phyloP scores from a whole-genome alignment of 2,888 invertebrate species.

The Callinectes sapidus region DNA sequence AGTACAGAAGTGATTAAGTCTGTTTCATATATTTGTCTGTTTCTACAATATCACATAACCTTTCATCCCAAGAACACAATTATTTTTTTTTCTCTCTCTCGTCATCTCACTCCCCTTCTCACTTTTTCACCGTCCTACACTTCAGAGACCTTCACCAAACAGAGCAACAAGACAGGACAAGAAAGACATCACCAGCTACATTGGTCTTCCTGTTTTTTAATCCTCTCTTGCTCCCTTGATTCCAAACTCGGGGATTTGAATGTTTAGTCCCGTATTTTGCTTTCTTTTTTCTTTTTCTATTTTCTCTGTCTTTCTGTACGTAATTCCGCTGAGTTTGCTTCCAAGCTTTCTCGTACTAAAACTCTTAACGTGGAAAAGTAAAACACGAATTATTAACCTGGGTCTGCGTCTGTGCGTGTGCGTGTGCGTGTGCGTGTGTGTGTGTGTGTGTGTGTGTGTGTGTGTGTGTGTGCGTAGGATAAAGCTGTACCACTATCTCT shows the following conservation, averaged over 20 bases:
- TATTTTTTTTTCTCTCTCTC: neutral
- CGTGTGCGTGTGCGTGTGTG: neutral
- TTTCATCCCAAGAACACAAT: too few relatives aligned
- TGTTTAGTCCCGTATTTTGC: neutral
- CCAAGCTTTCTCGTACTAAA: neutral
- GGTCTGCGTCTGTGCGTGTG: neutral
- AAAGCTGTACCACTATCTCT: neutral
- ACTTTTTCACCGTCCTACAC: neutral
- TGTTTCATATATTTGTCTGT: too few relatives aligned
- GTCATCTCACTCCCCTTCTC: too few relatives aligned
- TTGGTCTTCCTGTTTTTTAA: neutral
- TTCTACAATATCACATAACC: too few relatives aligned
- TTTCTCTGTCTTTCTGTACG: neutral
- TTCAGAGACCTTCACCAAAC: neutral
- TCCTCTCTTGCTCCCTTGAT: neutral
- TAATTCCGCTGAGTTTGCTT: neutral
- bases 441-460: slow-evolving; percentile 1
- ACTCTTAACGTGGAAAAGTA: neutral
- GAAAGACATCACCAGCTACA: neutral
- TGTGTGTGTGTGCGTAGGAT: neutral
- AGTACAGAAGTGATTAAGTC: too few relatives aligned
- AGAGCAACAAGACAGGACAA: neutral
- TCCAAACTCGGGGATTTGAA: neutral
- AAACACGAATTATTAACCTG: too few relatives aligned
- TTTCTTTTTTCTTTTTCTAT: neutral